Percentiles rank a stretch among this genome's conserved stretches.
Conservation (phyloP, 2,797 vertebrate species). For the Bryconaethiops microstoma region DNA sequence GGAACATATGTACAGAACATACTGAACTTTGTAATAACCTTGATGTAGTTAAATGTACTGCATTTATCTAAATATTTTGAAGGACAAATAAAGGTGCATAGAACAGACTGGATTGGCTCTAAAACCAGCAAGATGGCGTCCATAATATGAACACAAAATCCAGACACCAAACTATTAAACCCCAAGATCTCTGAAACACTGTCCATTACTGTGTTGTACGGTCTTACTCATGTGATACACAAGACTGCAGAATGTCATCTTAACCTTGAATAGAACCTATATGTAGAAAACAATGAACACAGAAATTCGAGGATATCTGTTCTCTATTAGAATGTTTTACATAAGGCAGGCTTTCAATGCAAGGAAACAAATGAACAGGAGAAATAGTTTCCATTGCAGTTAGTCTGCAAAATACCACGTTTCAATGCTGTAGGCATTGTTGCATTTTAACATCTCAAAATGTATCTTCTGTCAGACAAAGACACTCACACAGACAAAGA, state of each 20-base stretch:
- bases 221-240: not conserved
- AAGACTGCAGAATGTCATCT: conserved; percentile 10
- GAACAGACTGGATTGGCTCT: not conserved
- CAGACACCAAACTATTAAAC: not conserved
- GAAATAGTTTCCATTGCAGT: conserved; percentile 78
- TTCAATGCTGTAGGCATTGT: conserved; percentile 79
- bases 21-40: conserved; percentile 61
- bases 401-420: conserved; percentile 85
- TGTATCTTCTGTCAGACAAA: conserved; percentile 86
- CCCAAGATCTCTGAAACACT: conserved; percentile 7
- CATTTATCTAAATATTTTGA: not conserved
- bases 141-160: conserved; percentile 14
- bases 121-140: conserved; percentile 14
- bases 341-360: conserved; percentile 88
- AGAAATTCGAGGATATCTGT: conserved; percentile 99
- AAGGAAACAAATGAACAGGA: conserved; percentile 76
- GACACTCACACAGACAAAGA: not conserved
- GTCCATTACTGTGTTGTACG: not conserved
- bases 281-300: conserved; percentile 82
- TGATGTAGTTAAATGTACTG: conserved; percentile 67
- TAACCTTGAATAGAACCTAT: conserved; percentile 42
- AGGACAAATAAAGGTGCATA: not conserved
- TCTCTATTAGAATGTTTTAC: conserved; percentile 97
- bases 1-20: conserved; percentile 15
- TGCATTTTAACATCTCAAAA: conserved; percentile 87